Conservation (phyloP, 2,888 invertebrate genomes). For the Pandemis cinnamomeana region DNA sequence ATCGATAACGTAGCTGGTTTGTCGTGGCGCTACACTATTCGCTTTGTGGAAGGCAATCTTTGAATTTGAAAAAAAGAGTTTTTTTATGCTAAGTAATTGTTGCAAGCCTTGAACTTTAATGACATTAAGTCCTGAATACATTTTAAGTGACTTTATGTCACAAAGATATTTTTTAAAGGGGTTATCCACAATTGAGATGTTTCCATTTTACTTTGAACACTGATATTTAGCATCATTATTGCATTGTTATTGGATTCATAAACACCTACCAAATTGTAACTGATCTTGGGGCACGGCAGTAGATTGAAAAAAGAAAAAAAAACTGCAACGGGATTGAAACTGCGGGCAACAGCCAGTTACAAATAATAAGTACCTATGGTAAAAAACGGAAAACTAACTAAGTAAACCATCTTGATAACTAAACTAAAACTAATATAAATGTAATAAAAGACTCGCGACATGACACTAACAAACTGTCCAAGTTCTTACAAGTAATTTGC, state of each 20-base stretch:
- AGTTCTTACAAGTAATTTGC: neutral
- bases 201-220: no score
- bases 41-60: slow-evolving; percentile 4
- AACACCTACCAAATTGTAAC: no score
- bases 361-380: no score
- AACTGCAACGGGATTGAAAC: no score
- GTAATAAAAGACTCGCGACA: no score
- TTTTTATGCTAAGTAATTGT: neutral
- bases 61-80: slow-evolving; percentile 7
- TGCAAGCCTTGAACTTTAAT: slow-evolving; percentile 34
- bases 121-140: slow-evolving; percentile 12
- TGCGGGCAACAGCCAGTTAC: no score
- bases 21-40: slow-evolving; percentile 1
- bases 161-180: neutral
- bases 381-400: no score
- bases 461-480: neutral
- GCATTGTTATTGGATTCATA: no score
- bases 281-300: no score
- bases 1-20: slow-evolving; percentile 7
- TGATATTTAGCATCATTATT: neutral
- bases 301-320: no score
- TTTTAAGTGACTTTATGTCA: slow-evolving; percentile 15
- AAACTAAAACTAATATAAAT: no score
- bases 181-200: neutral
- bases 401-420: no score